These are phyloP conservation scores for Anser cygnoides DNA, from an alignment of 2,113 vertebrate genomes.

Conservation along the genomic window DNA sequence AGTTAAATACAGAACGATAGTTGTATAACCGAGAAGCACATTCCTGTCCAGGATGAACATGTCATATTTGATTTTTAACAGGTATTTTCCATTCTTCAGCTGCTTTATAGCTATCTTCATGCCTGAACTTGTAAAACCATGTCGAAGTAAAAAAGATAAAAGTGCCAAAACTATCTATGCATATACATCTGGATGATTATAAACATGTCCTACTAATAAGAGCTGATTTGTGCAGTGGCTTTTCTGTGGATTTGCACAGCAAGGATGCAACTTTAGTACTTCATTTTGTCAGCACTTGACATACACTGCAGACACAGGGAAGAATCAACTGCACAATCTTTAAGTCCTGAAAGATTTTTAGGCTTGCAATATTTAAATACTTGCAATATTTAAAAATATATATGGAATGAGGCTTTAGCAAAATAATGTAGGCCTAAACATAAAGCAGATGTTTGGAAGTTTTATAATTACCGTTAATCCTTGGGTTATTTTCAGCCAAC, in stretches of 20 bases:
- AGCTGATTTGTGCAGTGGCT: background rate
- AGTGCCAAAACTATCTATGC: background rate
- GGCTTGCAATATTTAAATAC: background rate
- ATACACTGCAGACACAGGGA: background rate
- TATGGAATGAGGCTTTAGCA: background rate
- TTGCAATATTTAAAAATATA: background rate
- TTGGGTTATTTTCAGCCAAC: background rate
- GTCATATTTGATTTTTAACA: constrained; percentile 58
- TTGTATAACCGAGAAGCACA: constrained; percentile 49
- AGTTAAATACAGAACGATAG: constrained; percentile 11
- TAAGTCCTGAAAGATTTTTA: background rate
- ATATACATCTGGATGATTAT: background rate
- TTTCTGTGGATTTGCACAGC: background rate
- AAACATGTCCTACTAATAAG: background rate
- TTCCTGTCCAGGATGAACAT: constrained; percentile 47
- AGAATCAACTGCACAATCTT: background rate
- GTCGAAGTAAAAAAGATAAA: background rate
- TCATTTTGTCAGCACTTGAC: background rate
- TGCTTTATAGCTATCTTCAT: constrained; percentile 4
- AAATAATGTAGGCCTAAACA: background rate
- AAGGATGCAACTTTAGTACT: background rate
- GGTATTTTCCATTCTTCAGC: constrained; percentile 44
- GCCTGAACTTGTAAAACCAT: background rate
- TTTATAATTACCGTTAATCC: background rate
- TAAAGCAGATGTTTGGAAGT: background rate